Evolutionary conservation across 2,797 vertebrate genomes (phyloP).

Genomic region (Enteromius thamalakanensis): DNA sequence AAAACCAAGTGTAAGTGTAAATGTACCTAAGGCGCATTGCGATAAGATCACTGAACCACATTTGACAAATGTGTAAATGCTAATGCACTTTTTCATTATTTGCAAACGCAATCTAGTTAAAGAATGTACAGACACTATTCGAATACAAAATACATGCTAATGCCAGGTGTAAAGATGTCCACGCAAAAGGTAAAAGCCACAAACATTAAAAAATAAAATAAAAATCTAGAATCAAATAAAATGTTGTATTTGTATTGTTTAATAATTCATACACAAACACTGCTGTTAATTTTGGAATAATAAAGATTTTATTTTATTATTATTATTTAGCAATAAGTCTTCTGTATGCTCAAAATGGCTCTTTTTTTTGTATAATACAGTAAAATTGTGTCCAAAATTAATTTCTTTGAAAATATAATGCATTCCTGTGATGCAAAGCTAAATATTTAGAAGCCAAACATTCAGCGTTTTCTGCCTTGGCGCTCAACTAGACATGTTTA

Average conservation of each 20-base stretch:
- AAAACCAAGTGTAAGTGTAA: neutral
- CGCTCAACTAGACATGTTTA: neutral
- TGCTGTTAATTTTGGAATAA: neutral
- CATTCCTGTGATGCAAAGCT: neutral
- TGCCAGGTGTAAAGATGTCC: neutral
- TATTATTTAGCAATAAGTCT: neutral
- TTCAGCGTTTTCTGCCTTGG: neutral
- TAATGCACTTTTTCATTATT: neutral
- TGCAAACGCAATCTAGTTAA: neutral
- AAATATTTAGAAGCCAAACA: neutral
- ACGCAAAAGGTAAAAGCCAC: neutral
- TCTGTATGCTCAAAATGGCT: neutral
- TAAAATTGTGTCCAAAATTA: neutral
- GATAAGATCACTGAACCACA: neutral
- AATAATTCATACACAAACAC: neutral
- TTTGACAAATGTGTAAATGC: constrained; percentile 1
- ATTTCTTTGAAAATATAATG: neutral
- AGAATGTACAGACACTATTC: neutral
- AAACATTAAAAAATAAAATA: neutral
- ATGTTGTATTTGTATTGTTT: neutral
- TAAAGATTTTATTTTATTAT: neutral
- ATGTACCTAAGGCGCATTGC: neutral
- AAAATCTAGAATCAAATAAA: neutral
- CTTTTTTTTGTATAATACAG: neutral
- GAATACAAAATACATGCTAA: neutral